phyloP scores from a whole-genome alignment of 2,797 vertebrate genomes.

The Cyprinodon diabolis region DNA sequence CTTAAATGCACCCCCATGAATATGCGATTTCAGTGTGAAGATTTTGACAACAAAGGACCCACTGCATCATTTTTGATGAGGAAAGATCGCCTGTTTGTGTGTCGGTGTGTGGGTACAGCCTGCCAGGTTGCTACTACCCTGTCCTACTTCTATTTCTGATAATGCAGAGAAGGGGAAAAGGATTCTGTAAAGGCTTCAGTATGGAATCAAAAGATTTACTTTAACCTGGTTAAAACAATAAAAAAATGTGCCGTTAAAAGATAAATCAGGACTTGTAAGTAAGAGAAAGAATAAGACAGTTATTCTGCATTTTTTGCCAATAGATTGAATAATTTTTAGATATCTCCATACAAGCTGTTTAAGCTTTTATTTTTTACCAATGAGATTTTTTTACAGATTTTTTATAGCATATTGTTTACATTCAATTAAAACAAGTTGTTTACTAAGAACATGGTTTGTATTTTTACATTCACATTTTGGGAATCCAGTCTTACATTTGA shows the following conservation, averaged over 20 bases:
- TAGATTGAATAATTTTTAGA: neutral
- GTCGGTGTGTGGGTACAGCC: slow-evolving; percentile 26
- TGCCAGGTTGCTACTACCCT: slow-evolving; percentile 51
- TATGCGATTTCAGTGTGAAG: slow-evolving; percentile 77
- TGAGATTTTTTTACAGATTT: no score
- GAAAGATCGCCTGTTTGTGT: slow-evolving; percentile 44
- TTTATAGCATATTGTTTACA: no score
- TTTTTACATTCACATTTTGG: no score
- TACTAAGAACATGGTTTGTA: no score
- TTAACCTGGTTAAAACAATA: neutral
- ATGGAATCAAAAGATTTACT: neutral
- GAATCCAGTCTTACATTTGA: no score
- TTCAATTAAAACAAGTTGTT: no score
- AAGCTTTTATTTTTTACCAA: neutral
- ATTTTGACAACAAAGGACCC: slow-evolving; percentile 81
- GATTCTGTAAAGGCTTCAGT: neutral
- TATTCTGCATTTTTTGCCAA: neutral
- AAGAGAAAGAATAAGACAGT: neutral
- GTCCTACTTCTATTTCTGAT: slow-evolving; percentile 65
- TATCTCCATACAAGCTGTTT: neutral
- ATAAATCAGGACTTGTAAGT: neutral
- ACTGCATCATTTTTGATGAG: slow-evolving; percentile 75
- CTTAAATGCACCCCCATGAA: slow-evolving; percentile 82
- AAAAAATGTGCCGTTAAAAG: neutral
- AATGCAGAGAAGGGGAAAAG: slow-evolving; percentile 51